Conservation (phyloP, 2,113 vertebrate genomes). For the Prinia subflava region DNA sequence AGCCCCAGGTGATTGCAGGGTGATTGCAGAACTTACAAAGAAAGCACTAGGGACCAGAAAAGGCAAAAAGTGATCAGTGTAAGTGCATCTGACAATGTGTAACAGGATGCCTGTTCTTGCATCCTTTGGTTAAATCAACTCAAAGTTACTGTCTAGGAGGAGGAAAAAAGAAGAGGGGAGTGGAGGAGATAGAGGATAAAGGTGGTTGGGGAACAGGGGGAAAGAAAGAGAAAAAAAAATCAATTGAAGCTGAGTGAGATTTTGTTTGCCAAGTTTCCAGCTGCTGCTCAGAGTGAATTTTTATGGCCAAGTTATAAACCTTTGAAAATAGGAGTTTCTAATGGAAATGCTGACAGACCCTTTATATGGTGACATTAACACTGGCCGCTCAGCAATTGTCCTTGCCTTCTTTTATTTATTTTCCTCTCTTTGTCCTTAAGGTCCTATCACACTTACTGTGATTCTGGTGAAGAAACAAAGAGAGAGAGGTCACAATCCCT, state of each 20-base stretch:
- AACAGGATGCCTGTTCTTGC: neutral
- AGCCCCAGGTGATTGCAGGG: neutral
- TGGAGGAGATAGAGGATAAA: neutral
- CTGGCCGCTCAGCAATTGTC: constrained; percentile 5
- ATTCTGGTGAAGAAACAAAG: neutral
- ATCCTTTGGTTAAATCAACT: neutral
- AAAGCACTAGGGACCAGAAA: neutral
- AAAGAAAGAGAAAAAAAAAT: constrained; percentile 43
- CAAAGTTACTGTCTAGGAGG: neutral
- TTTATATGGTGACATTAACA: constrained; percentile 60
- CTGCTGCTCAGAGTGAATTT: constrained; percentile 51
- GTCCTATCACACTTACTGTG: neutral
- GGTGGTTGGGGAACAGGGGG: neutral
- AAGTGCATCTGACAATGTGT: neutral
- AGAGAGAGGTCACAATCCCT: neutral
- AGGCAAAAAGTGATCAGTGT: neutral
- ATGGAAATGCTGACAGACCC: constrained; percentile 64
- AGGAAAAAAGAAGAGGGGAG: neutral
- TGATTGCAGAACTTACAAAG: neutral
- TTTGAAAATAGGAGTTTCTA: constrained; percentile 63
- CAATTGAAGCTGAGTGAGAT: neutral
- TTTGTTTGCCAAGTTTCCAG: constrained; percentile 59
- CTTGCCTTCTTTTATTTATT: constrained; percentile 50
- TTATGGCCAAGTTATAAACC: constrained; percentile 64
- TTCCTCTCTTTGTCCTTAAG: constrained; percentile 30